Evolutionary conservation across 2,888 invertebrate genomes (phyloP).

Genomic region (Lydus trimaculatus): DNA sequence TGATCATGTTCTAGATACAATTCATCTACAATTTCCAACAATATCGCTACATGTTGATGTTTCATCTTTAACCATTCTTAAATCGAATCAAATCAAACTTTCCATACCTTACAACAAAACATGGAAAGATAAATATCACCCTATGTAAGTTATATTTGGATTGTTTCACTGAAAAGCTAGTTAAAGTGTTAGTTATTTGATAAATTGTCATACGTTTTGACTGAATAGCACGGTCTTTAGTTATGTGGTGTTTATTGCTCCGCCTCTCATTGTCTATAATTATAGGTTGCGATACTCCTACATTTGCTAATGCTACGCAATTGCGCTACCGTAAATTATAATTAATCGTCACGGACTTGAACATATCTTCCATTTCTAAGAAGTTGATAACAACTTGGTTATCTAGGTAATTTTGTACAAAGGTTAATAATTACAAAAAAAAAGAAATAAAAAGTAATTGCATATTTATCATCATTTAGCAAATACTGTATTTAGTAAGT

Average conservation of each 20-base stretch:
- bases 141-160: no score
- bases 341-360: slow-evolving; percentile 42
- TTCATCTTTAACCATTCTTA: no score
- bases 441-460: neutral
- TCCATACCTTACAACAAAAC: no score
- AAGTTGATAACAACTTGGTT: neutral
- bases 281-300: slow-evolving; percentile 51
- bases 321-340: slow-evolving; percentile 58
- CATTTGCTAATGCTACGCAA: slow-evolving; percentile 55
- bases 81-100: no score
- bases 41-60: neutral
- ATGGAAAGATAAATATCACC: no score
- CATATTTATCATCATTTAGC: neutral
- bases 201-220: slow-evolving; percentile 45
- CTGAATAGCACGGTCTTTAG: slow-evolving; percentile 34
- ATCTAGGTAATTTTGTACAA: neutral
- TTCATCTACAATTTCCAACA: neutral
- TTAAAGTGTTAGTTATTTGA: slow-evolving; percentile 37
- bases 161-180: no score
- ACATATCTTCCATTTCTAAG: slow-evolving; percentile 17
- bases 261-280: slow-evolving; percentile 59
- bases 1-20: slow-evolving; percentile 37
- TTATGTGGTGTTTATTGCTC: slow-evolving; percentile 50
- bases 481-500: neutral
- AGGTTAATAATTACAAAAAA: neutral